Base-by-base conservation (phyloP, 1,140 invertebrate species). In the Nephotettix cincticeps region DNA sequence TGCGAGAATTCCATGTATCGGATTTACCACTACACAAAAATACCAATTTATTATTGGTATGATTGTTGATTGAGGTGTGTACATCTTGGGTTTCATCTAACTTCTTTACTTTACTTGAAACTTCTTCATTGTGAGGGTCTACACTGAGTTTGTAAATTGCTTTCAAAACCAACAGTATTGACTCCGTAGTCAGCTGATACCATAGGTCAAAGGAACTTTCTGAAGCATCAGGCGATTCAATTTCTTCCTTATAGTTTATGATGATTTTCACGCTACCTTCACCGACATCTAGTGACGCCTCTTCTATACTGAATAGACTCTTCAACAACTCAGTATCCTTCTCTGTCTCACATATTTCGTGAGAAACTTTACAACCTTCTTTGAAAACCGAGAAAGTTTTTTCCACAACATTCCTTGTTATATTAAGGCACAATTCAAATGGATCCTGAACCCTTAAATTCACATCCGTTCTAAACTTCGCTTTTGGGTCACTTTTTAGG, bases 391-490 rank as follows among this genome's bases (percentile, higher is more conserved):
- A 23, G 47, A 21, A 21, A 19, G 14, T 21, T 43, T 68, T 68
- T 1, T 45, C 21, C 1, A n/a, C 6, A 4, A 68, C 17, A 6
- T 40, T 40, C 29, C 66, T 68, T 1, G 29, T 40, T 27, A 68
- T 27, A 45, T 68, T 68, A 21, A 40, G 27, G n/a, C 27, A 23
- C 36, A 47, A 51, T 13, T 68, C 45, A 68, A 68, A 68, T 2
- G 66, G 66, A 47, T 68, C 66, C 47, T 68, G 36, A 19, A 68
- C 19, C 14, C 43, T 27, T 1, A 68, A 32, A 4, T 1, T 11
- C 6, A 19, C 21, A 68, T 47, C 25, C 4, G 2, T 47, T 21
- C 25, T 51, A 21, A 45, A 68, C 19, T 51, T 27, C 14, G 21
- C 19, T 23, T 68, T 45, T 19, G n/a, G n/a, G 36, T 30, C 23